Evolutionary conservation across 53 echinoderm and acorn worm genomes (phyloP), one percentile per base, ranked within the genome.

Genomic region (Astropecten irregularis): DNA sequence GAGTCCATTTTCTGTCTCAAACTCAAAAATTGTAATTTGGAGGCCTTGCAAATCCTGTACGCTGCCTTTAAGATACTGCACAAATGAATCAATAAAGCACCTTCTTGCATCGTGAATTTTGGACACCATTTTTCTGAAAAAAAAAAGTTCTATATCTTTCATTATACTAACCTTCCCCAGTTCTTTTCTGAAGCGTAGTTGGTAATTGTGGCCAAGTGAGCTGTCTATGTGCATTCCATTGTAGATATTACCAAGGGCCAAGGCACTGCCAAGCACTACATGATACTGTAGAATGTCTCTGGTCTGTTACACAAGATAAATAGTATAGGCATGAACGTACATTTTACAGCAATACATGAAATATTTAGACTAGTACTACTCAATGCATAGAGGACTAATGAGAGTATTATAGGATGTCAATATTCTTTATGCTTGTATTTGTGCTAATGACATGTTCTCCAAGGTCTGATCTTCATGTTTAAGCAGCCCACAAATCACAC

Each of bases 171-270:
- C 67, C 19, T 51, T 83, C 20, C 35, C 68, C 2, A 37, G 21
- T 3, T 42, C 36, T 52, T 68, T 68, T 20, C 85, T 25, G 49
- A 90, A 61, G 59, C 69, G 51, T 10, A 90, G 68, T 29, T 90
- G 85, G 76, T 73, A 89, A 68, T 84, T 89, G 53, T 77, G 84
- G 42, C 90, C 85, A 3, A 90, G 81, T 10, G 51, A 22, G 1
- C 70, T 85, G 38, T 79, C 55, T 2, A 70, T 20, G 34, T 64
- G 85, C 37, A 90, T 49, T 36, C 90, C 90, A 42, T 85, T 59
- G 26, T 70, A 48, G 30, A 90, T 61, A 18, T 90, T 76, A 1
- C 39, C 40, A 10, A 49, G 16, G 26, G 40, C 15, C 70, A 42
- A 85, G 25, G 53, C 70, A 3, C 69, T 60, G 14, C 77, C 85